Evolutionary conservation across 2,113 vertebrate genomes (phyloP).

Genomic region (Urocynchramus pylzowi): DNA sequence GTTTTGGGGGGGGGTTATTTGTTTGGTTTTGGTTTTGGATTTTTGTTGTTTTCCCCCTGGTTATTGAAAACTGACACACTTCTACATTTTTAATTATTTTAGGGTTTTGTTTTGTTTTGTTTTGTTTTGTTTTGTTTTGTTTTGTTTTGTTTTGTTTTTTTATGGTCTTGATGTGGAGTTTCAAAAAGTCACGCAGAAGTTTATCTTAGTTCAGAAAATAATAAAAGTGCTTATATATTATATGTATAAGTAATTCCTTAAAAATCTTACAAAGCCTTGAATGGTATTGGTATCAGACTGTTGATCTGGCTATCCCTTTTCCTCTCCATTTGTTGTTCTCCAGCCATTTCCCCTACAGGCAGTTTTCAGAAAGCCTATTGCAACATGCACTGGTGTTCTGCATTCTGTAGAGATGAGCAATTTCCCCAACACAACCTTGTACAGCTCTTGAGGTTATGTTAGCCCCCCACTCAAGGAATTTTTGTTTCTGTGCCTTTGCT

Average conservation of each 20-base stretch:
- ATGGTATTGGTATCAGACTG: not conserved
- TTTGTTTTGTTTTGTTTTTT: not conserved
- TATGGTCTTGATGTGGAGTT: not conserved
- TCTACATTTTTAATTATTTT: not conserved
- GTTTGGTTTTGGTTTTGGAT: not conserved
- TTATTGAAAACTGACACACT: not conserved
- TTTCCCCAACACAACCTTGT: not conserved
- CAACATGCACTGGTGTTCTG: not conserved
- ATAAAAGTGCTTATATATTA: not conserved
- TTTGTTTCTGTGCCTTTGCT: not conserved
- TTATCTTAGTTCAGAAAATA: not conserved
- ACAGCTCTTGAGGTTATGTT: not conserved
- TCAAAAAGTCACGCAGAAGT: not conserved
- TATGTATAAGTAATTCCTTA: not conserved
- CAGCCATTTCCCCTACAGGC: not conserved
- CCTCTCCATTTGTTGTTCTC: not conserved
- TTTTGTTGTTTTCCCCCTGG: rapidly evolving
- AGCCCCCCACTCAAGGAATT: not conserved
- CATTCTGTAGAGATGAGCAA: not conserved
- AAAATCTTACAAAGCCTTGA: not conserved
- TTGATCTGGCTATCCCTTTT: not conserved
- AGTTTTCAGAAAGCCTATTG: not conserved
- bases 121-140: too few species aligned
- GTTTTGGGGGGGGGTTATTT: rapidly evolving
- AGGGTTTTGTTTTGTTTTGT: not conserved